phyloP scores from a whole-genome alignment of 1,140 invertebrate genomes.

The Meteorus sp. region DNA sequence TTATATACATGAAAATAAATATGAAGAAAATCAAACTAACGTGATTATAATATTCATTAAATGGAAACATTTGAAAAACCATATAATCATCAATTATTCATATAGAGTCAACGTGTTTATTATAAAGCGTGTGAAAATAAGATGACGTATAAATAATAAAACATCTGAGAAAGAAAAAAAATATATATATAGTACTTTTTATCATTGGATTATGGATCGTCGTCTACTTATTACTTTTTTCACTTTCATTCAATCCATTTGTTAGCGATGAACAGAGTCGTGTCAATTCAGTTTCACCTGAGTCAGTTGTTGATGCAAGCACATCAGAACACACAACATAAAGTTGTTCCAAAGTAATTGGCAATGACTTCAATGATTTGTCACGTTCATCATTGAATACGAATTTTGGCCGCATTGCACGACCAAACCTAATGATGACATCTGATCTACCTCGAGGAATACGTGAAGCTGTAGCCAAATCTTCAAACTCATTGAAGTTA shows the following conservation, averaged over 20 bases:
- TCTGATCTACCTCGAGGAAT: slow-evolving; percentile 38
- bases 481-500: slow-evolving; percentile 28
- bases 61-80: too few species aligned
- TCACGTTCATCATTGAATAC: not conserved
- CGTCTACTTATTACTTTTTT: slow-evolving; percentile 17
- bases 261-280: slow-evolving; percentile 38
- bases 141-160: slow-evolving; percentile 4
- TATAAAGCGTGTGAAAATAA: too few species aligned
- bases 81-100: too few species aligned
- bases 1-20: not conserved
- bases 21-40: too few species aligned
- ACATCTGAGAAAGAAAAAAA: not conserved
- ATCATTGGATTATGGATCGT: too few species aligned
- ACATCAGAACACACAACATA: slow-evolving; percentile 37
- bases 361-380: slow-evolving; percentile 22
- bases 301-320: not conserved
- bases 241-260: slow-evolving; percentile 13
- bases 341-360: slow-evolving; percentile 31
- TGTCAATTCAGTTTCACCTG: slow-evolving; percentile 27
- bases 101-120: too few species aligned
- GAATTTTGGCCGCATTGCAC: slow-evolving; percentile 21
- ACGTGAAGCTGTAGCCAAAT: slow-evolving; percentile 26
- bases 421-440: slow-evolving; percentile 51
- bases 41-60: too few species aligned
- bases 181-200: too few species aligned